phyloP scores from a whole-genome alignment of 2,113 vertebrate genomes.

The Podarcis muralis region DNA sequence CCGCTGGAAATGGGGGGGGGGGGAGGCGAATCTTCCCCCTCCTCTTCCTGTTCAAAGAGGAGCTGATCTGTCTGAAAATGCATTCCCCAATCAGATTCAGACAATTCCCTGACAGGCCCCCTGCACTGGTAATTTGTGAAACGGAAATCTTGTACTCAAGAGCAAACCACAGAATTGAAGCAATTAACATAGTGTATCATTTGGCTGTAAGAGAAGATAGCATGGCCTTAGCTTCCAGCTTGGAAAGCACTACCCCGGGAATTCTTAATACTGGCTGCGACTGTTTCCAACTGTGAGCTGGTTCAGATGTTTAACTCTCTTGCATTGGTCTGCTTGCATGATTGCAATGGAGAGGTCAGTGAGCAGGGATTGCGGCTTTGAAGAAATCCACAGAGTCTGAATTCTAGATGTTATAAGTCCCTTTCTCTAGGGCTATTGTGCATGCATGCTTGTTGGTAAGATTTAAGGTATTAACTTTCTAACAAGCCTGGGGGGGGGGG shows the following conservation, averaged over 20 bases:
- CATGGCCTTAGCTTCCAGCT: background rate
- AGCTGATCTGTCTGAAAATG: too few relatives aligned
- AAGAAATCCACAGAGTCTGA: too few relatives aligned
- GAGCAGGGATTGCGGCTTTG: background rate
- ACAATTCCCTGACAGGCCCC: background rate
- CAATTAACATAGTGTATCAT: too few relatives aligned
- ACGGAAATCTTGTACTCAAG: background rate
- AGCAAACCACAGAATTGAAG: background rate
- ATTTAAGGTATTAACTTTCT: background rate
- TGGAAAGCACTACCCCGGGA: background rate
- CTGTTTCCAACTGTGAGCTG: background rate
- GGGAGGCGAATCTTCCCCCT: too few relatives aligned
- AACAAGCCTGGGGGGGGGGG: too few relatives aligned
- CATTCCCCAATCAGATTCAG: too few relatives aligned
- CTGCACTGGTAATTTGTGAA: background rate
- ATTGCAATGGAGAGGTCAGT: background rate
- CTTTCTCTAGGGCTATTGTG: background rate
- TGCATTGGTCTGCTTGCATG: background rate
- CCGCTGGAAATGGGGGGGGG: too few relatives aligned
- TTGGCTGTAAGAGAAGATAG: background rate
- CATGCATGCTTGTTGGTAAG: background rate
- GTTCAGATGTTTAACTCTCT: background rate
- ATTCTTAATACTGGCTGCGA: background rate
- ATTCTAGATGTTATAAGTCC: background rate
- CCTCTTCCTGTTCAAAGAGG: too few relatives aligned